These are phyloP conservation scores for Oasisia sp. DNA, from an alignment of 2,888 invertebrate species.

Conservation along the genomic window DNA sequence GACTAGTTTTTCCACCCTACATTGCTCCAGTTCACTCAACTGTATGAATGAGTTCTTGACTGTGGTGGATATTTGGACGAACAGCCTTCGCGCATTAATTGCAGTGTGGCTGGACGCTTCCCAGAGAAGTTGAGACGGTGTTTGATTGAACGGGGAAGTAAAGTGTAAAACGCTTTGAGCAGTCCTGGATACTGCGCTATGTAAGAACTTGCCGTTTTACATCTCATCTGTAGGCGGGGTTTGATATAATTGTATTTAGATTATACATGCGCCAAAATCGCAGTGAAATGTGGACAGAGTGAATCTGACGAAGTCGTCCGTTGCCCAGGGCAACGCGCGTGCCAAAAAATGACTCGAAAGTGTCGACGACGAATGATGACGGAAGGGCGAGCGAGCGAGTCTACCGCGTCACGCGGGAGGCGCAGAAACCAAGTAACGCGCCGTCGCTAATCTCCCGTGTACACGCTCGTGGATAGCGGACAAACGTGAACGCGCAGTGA, in stretches of 20 bases:
- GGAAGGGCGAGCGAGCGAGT: not conserved
- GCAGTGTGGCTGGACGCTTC: no score
- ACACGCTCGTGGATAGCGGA: not conserved
- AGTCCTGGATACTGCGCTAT: no score
- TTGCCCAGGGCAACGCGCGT: not conserved
- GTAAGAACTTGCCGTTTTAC: no score
- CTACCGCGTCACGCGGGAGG: not conserved
- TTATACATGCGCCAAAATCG: not conserved
- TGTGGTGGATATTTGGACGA: no score
- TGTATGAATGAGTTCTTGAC: no score
- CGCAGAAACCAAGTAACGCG: not conserved
- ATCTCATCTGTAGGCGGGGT: no score
- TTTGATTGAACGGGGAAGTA: no score
- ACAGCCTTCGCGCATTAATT: no score
- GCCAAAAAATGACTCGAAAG: not conserved
- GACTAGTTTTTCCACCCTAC: no score
- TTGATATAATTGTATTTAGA: not conserved
- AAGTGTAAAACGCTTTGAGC: no score
- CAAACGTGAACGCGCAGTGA: not conserved
- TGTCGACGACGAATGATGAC: not conserved
- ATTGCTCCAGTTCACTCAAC: no score
- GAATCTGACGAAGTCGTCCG: not conserved
- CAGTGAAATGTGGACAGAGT: not conserved
- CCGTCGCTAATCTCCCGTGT: not conserved
- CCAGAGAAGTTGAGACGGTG: no score